Conservation (phyloP, 2,797 vertebrate genomes). For the Brotula barbata region DNA sequence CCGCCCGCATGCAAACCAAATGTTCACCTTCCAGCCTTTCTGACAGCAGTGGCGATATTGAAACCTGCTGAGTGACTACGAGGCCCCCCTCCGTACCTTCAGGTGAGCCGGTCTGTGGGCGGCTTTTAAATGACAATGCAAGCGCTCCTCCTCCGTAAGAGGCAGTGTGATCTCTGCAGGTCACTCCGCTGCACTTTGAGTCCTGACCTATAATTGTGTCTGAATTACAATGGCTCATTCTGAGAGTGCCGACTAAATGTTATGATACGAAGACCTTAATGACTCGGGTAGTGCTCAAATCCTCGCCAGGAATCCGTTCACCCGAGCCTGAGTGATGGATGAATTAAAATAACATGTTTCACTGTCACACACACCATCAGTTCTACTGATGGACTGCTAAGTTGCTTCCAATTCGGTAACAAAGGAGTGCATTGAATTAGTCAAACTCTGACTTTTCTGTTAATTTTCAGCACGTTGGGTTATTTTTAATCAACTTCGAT, state of each 20-base stretch:
- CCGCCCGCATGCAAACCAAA: neutral
- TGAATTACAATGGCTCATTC: slow-evolving; percentile 71
- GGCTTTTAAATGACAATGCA: slow-evolving; percentile 71
- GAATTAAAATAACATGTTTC: too few species aligned
- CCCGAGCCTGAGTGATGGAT: too few species aligned
- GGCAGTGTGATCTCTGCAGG: slow-evolving; percentile 59
- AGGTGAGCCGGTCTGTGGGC: slow-evolving; percentile 63
- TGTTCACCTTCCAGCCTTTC: slow-evolving; percentile 1
- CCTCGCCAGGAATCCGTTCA: slow-evolving; percentile 29
- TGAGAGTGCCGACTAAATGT: slow-evolving; percentile 60
- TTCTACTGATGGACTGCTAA: too few species aligned
- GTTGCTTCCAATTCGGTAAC: too few species aligned
- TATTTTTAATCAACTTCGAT: too few species aligned
- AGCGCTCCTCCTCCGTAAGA: slow-evolving; percentile 56
- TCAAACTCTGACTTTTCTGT: too few species aligned
- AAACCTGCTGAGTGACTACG: slow-evolving; percentile 67
- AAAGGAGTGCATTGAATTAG: too few species aligned
- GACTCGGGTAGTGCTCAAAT: slow-evolving; percentile 25
- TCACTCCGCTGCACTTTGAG: slow-evolving; percentile 56
- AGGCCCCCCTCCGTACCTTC: slow-evolving; percentile 56
- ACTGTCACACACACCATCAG: too few species aligned
- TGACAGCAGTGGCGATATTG: slow-evolving; percentile 42
- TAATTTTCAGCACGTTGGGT: too few species aligned
- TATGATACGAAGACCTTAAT: slow-evolving; percentile 43
- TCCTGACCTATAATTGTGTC: slow-evolving; percentile 69